These are phyloP conservation scores for Microchirus variegatus DNA, from an alignment of 2,797 vertebrate genomes.

Conservation along the genomic window DNA sequence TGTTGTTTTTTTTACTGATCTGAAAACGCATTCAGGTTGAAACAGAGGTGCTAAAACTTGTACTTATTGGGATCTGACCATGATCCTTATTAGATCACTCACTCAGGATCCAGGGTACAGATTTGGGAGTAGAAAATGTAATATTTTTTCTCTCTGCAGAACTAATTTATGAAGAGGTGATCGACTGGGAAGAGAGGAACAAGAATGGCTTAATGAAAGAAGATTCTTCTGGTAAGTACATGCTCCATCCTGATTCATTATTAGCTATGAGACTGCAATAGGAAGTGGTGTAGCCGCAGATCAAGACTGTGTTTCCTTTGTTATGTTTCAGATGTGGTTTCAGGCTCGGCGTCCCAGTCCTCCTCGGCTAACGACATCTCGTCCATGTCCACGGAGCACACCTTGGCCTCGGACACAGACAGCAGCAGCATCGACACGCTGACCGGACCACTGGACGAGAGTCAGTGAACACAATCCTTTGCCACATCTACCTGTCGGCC, in stretches of 20 bases:
- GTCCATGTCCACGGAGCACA: slow-evolving; percentile 99
- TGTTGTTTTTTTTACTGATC: too few relatives aligned
- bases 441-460: slow-evolving; percentile 91
- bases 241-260: not conserved
- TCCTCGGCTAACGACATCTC: slow-evolving; percentile 98
- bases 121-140: not conserved
- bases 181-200: slow-evolving; percentile 98
- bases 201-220: slow-evolving; percentile 96
- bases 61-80: too few relatives aligned
- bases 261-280: not conserved
- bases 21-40: too few relatives aligned
- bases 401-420: slow-evolving; percentile 96
- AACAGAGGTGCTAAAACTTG: too few relatives aligned
- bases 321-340: slow-evolving; percentile 84
- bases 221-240: slow-evolving; percentile 87
- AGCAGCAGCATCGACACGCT: slow-evolving; percentile 97
- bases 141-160: slow-evolving; percentile 73
- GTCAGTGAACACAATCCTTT: slow-evolving; percentile 81
- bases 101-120: not conserved
- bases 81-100: not conserved
- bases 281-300: not conserved
- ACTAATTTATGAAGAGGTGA: slow-evolving; percentile 97
- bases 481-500: slow-evolving; percentile 22
- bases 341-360: slow-evolving; percentile 91
- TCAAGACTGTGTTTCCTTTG: not conserved